Conservation (phyloP, 2,888 invertebrate genomes). For the Tetanocera ferruginea region DNA sequence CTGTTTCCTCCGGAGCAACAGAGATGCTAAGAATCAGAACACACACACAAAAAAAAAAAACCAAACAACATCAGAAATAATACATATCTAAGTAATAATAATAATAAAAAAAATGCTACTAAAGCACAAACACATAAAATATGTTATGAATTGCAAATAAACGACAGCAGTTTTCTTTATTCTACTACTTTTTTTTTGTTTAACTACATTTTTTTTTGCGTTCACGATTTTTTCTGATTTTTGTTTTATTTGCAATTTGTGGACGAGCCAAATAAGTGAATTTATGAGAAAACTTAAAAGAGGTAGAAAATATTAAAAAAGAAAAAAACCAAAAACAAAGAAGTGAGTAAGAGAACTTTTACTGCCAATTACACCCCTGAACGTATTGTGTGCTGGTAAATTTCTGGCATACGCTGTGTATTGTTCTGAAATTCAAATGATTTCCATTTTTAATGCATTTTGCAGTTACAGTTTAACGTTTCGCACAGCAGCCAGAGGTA, state of each 20-base stretch:
- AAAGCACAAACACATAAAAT: slow-evolving; percentile 5
- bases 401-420: neutral
- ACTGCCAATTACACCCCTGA: slow-evolving; percentile 6
- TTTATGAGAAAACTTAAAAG: slow-evolving; percentile 30
- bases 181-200: neutral
- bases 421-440: neutral
- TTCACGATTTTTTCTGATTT: neutral
- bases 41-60: neutral
- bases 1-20: neutral
- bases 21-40: neutral
- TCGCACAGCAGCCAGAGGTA: neutral
- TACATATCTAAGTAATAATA: neutral
- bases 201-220: neutral
- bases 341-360: neutral
- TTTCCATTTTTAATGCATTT: neutral
- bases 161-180: neutral
- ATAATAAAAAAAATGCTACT: neutral
- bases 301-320: slow-evolving; percentile 19
- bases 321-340: neutral
- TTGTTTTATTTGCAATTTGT: slow-evolving; percentile 13
- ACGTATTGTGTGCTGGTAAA: neutral
- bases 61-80: neutral
- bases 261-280: neutral
- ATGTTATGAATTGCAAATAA: slow-evolving; percentile 14
- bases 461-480: neutral